Conservation (phyloP, 2,797 vertebrate genomes). For the Etheostoma perlongum region DNA sequence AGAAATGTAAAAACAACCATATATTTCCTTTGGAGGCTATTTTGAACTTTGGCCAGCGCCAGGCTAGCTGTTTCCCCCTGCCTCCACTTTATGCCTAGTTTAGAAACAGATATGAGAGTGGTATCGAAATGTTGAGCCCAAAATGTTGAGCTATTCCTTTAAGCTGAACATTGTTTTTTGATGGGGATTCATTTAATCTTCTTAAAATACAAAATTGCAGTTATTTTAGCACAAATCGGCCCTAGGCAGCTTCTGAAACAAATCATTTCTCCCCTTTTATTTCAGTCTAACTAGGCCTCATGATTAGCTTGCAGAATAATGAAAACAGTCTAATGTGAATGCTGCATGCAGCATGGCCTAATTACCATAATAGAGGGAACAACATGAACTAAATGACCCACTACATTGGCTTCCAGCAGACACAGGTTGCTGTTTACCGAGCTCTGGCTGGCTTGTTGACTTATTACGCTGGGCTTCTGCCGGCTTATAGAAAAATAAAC, state of each 20-base stretch:
- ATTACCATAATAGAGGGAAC: constrained; percentile 59
- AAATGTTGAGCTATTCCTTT: not conserved
- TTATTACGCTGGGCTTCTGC: constrained; percentile 64
- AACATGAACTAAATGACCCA: constrained; percentile 55
- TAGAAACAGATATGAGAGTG: not conserved
- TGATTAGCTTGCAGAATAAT: constrained; percentile 32
- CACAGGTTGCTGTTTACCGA: constrained; percentile 63
- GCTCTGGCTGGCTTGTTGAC: constrained; percentile 66
- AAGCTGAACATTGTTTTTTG: not conserved
- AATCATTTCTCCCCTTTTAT: not conserved
- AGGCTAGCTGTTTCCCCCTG: not conserved
- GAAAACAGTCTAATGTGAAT: constrained; percentile 44
- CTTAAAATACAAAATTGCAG: constrained; percentile 5
- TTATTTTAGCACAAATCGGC: constrained; percentile 10
- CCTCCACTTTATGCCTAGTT: not conserved
- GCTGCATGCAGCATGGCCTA: constrained; percentile 18
- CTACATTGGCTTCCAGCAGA: constrained; percentile 57
- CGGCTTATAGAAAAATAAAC: constrained; percentile 72
- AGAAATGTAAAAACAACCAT: not conserved
- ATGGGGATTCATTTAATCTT: not conserved
- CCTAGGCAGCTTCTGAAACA: constrained; percentile 19
- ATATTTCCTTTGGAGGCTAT: not conserved
- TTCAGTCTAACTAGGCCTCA: not conserved
- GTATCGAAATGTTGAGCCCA: not conserved
- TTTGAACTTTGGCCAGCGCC: not conserved